phyloP scores from a whole-genome alignment of 2,888 invertebrate genomes.

The Calliphora vomitoria region DNA sequence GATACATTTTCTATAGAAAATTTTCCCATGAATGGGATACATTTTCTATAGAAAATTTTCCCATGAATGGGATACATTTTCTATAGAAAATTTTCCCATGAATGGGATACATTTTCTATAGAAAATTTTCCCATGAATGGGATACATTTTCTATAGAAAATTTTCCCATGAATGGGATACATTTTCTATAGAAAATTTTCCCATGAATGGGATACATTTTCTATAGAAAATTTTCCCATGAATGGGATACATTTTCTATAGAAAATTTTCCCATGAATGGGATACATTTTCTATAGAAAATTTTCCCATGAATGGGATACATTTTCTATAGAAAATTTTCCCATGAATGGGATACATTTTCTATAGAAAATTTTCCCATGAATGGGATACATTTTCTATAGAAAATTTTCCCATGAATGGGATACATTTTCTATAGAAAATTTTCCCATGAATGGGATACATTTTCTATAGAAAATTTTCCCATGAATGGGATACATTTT shows the following conservation, averaged over 20 bases:
- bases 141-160: background rate
- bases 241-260: background rate
- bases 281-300: background rate
- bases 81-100: background rate
- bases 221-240: background rate
- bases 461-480: background rate
- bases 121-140: too few relatives aligned
- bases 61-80: background rate
- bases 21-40: background rate
- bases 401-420: background rate
- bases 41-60: background rate
- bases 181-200: background rate
- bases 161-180: background rate
- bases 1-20: background rate
- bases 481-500: background rate
- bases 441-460: background rate
- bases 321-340: too few relatives aligned
- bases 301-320: too few relatives aligned
- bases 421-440: background rate
- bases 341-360: too few relatives aligned
- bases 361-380: background rate
- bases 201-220: too few relatives aligned
- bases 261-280: too few relatives aligned
- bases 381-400: too few relatives aligned
- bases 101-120: too few relatives aligned